Base-by-base conservation (phyloP, 2,888 invertebrate genomes). In the Saturnia japonica region DNA sequence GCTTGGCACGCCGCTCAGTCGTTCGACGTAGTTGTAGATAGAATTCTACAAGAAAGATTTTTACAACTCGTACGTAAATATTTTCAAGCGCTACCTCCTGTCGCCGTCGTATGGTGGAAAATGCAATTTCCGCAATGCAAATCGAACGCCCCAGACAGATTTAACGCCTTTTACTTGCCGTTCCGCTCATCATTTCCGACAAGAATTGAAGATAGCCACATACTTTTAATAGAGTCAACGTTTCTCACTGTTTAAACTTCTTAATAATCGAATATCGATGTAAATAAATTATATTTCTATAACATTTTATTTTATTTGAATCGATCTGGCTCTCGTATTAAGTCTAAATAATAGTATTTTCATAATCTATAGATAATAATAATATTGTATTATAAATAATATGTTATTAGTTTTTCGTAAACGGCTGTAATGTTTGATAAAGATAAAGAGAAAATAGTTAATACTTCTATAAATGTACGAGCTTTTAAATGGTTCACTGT, bases 71-170 rank as follows among this genome's bases (percentile, higher is more conserved):
- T 88, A 84, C 79, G 85, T 87, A 90, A 90, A 91, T 86, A 90
- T 88, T 87, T 84, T 80, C 84, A 83, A 82, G 77, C 83, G 82
- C 75, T 79, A 79, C 82, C 88, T 86, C 78, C 86, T 64, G 40
- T 85, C 82, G 88, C 85, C 90, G 88, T 84, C 86, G 83, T 75
- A 85, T 84, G 87, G 85, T 89, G 78, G 86, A 88, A 90, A 91
- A 92, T 91, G 91, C 93, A 93, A 91, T 93, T 92, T 91, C 88
- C 88, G 81, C 87, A 90, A 91, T 91, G 91, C 90, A 91, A 91
- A 92, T 91, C 90, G 90, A 91, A 91, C 86, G 88, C 85, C 79
- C 85, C 87, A 90, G 91, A 91, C 88, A 88, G 90, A 91, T 91
- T 91, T 92, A 91, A 93, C 91, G 90, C 88, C 87, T 89, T 91